Evolutionary conservation across 2,113 vertebrate species (phyloP), one percentile per base, ranked within the genome.

Genomic region (Thermophis baileyi): DNA sequence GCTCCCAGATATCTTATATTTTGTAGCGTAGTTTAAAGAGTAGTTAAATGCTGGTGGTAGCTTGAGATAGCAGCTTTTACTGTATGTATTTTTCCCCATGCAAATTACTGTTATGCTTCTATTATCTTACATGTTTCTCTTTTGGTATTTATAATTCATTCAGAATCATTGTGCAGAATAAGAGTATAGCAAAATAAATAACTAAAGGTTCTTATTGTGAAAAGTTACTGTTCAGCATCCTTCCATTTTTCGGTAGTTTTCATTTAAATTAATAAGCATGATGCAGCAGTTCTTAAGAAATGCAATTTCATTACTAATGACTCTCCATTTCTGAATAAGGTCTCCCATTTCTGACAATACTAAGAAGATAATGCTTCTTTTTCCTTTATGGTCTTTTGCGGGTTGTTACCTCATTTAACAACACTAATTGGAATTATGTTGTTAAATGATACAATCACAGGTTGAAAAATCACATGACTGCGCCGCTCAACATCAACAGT

Each of bases 231-330:
- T 4, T 89, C 10, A 10, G 14, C 22, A 18, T 51, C 12, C 25
- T 88, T 93, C 20, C 16, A n/a, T 51, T 92, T 47, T 91, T 44
- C 0, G n/a, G 88, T 93, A 44, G 93, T 93, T 94, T 88, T 60
- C 47, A 46, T 85, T 87, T 87, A 85, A 40, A 50, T 30, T 44
- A 0, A 8, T 90, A 85, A 25, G 92, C 89, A 93, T 11, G 74
- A 54, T 92, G 87, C 91, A 88, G 57, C 89, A 50, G 53, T 40
- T 44, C 74, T 91, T 25, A 60, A 51, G 57, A 69, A 63, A 49
- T 69, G 35, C 8, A n/a, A 91, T 86, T 95, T 16, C 87, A 86
- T 86, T 14, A 60, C 53, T 40, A 22, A 91, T 92, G 54, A 30
- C 55, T 5, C 50, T 10, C 22, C 6, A 90, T 35, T 91, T 44